Evolutionary conservation across 2,797 vertebrate species (phyloP), one percentile per base, ranked within the genome.

Genomic region (Hirundo rustica): DNA sequence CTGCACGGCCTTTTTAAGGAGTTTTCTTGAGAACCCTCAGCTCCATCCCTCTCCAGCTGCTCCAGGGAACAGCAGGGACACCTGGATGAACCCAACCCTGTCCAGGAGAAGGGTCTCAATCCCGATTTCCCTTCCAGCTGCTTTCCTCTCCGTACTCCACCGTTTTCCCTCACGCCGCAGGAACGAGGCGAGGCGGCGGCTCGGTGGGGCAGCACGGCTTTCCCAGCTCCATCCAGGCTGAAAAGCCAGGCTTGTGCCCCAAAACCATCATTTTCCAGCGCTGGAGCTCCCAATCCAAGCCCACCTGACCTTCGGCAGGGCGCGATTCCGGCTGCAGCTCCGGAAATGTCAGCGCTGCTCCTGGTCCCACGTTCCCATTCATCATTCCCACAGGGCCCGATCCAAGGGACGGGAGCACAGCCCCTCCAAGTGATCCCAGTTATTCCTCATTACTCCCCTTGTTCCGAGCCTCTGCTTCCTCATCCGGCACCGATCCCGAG

Each of bases 391-490:
- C 13, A 6, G 6, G 29, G 29, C 57, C 67, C 85, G 88, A 96
- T 80, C 95, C 67, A 30, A 3, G 62, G 71, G 36, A 10, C 36
- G 36, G 36, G 81, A 15, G 70, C 51, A 2, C n/a, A 22, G 67
- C 42, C 75, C 88, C 68, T 70, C 93, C 54, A 11, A 74, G 75
- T 32, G 36, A 66, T 85, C 93, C 96, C 94, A 48, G 54, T 88
- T 71, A 91, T n/a, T 94, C 86, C 93, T 96, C 93, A 78, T 95
- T 82, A 83, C 1, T 4, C 51, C 65, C 67, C 81, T 65, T 77
- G 68, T 88, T 93, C 92, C 94, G 84, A 34, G 42, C 70, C 81
- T 81, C 83, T 65, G 88, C 87, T 88, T 78, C 78, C 42, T 86
- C 88, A 73, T 9, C 54, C 68, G 57, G 45, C 70, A 51, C 70